These are phyloP conservation scores for Oenanthe oenanthe DNA, from an alignment of 2,113 vertebrate genomes.

Conservation along the genomic window DNA sequence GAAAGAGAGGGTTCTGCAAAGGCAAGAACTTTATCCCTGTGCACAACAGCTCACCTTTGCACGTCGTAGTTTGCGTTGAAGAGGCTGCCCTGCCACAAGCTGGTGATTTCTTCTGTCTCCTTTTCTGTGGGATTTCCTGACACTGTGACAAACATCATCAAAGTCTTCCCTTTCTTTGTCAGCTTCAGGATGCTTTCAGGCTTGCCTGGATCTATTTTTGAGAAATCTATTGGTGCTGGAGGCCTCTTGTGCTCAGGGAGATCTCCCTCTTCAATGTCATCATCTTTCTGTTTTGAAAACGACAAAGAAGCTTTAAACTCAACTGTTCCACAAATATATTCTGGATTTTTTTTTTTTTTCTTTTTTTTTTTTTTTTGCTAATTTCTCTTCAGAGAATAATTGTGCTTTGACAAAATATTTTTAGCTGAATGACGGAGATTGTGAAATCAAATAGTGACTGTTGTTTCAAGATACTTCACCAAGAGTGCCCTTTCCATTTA, in stretches of 20 bases:
- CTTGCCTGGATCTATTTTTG: conserved; percentile 88
- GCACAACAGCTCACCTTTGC: too few relatives aligned
- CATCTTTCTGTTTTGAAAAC: conserved; percentile 82
- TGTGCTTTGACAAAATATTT: background rate
- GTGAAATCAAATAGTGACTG: background rate
- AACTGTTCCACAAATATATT: background rate
- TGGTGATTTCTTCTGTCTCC: background rate
- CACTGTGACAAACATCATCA: conserved; percentile 96
- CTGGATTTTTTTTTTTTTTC: background rate
- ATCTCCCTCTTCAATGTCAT: conserved; percentile 97
- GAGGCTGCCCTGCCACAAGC: too few relatives aligned
- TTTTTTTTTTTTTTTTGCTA: background rate
- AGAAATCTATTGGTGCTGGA: conserved; percentile 90
- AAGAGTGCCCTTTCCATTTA: background rate
- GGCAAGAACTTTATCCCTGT: too few relatives aligned
- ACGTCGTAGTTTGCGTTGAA: too few relatives aligned
- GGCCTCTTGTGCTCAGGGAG: conserved; percentile 92
- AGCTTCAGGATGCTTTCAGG: conserved; percentile 92
- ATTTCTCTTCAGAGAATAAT: background rate
- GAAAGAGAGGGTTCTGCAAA: too few relatives aligned
- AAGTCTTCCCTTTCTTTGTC: conserved; percentile 94
- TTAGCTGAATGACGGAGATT: background rate
- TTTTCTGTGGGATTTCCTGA: conserved; percentile 91
- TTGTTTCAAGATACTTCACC: background rate
- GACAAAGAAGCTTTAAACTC: background rate